Conservation (phyloP, 2,113 vertebrate genomes). For the Pardalotus punctatus region DNA sequence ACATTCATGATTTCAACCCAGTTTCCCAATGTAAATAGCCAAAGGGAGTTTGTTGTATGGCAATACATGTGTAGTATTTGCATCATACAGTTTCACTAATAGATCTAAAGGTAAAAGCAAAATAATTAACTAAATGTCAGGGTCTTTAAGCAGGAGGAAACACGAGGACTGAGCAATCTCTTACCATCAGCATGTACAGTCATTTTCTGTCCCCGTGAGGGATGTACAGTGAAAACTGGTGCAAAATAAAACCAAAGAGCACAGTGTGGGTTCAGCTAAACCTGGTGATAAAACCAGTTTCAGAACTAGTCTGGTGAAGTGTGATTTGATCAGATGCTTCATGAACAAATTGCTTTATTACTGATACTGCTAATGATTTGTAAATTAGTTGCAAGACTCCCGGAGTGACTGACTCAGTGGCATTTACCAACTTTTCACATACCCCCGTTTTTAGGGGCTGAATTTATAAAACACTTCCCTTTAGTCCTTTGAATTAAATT, state of each 20-base stretch:
- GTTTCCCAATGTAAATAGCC: not conserved
- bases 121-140: not conserved
- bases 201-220: not conserved
- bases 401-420: not conserved
- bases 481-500: not conserved
- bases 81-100: not conserved
- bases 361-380: constrained; percentile 5
- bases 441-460: not conserved
- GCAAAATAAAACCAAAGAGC: not conserved
- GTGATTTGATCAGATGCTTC: constrained; percentile 38
- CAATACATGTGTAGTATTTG: not conserved
- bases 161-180: not conserved
- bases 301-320: constrained; percentile 12
- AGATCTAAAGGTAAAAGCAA: not conserved
- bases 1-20: not conserved
- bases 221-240: not conserved
- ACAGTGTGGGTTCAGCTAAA: constrained; percentile 25
- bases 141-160: not conserved
- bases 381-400: not conserved
- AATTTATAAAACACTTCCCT: not conserved
- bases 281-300: not conserved
- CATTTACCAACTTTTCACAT: constrained; percentile 8
- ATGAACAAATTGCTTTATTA: not conserved
- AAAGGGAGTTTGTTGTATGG: not conserved
- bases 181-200: not conserved